Evolutionary conservation across 2,113 vertebrate species (phyloP).

Genomic region (Rhinichthys klamathensis): DNA sequence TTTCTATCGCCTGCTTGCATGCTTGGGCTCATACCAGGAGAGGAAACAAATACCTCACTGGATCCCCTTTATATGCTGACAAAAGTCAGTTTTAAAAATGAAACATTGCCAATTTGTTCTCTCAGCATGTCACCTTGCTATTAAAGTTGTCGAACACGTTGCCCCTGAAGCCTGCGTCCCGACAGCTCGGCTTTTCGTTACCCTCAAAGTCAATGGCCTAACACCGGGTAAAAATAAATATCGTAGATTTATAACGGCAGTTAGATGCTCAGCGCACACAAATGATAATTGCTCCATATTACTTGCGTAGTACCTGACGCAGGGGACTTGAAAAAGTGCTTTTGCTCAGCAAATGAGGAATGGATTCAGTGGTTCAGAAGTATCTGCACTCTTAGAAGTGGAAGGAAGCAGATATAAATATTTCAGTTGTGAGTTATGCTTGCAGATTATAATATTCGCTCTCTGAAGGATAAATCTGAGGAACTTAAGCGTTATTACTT

Average conservation of each 20-base stretch:
- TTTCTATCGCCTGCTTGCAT: not conserved
- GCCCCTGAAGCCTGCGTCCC: not conserved
- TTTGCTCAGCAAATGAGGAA: constrained; percentile 44
- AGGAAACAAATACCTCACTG: constrained; percentile 19
- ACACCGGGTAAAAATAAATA: constrained; percentile 7
- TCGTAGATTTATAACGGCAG: constrained; percentile 14
- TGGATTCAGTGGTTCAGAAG: constrained; percentile 38
- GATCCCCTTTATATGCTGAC: constrained; percentile 30
- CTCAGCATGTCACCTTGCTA: constrained; percentile 43
- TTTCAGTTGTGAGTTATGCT: constrained; percentile 59
- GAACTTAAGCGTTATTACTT: constrained; percentile 73
- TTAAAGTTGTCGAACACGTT: constrained; percentile 21
- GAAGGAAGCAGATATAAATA: constrained; percentile 66
- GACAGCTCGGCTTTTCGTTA: not conserved
- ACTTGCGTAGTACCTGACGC: not conserved
- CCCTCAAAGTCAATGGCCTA: constrained; percentile 23
- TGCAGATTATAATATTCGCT: constrained; percentile 65
- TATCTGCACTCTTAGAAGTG: constrained; percentile 49
- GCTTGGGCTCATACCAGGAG: not conserved
- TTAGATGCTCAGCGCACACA: constrained; percentile 10
- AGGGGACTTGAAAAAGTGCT: constrained; percentile 8
- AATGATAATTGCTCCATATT: constrained; percentile 41
- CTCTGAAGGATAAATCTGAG: constrained; percentile 68
- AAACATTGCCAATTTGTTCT: constrained; percentile 23
- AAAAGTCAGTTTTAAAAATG: not conserved